A percentile compares a stretch with the other conserved stretches of the same genome.
Conservation (phyloP, 2,113 vertebrate species). For the Arothron firmamentum region DNA sequence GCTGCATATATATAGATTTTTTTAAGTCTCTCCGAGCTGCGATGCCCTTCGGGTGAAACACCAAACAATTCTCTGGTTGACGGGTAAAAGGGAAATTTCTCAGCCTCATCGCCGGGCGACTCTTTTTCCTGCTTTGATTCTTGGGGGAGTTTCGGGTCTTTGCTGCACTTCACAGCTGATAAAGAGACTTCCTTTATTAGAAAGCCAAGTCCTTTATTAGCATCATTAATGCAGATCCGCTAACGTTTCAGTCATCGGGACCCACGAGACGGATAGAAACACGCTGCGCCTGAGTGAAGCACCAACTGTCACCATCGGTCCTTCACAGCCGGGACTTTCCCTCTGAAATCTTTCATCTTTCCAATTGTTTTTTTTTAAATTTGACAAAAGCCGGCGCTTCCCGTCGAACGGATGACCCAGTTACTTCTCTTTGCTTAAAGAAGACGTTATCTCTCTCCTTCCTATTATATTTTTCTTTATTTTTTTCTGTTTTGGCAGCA, state of each 20-base stretch:
- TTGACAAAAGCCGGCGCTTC: conserved; percentile 19
- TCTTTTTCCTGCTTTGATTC: conserved; percentile 2
- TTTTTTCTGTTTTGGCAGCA: conserved; percentile 15
- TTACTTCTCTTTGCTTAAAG: conserved; percentile 33
- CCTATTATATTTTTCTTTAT: conserved; percentile 4
- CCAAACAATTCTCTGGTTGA: conserved; percentile 25
- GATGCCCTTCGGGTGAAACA: conserved; percentile 21
- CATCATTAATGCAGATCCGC: conserved; percentile 37
- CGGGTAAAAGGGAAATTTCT: conserved; percentile 19
- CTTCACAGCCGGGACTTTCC: conserved; percentile 18
- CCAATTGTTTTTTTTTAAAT: conserved; percentile 29
- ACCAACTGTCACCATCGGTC: conserved; percentile 30
- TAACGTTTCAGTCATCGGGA: conserved; percentile 41
- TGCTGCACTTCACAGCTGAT: neutral
- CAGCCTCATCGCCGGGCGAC: conserved; percentile 8
- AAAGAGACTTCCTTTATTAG: conserved; percentile 19
- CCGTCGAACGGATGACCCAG: conserved; percentile 42
- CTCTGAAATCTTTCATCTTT: conserved; percentile 32
- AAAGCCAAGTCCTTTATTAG: conserved; percentile 31
- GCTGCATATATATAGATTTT: conserved; percentile 18
- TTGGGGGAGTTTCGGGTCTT: conserved; percentile 9
- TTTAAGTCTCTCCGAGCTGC: conserved; percentile 20
- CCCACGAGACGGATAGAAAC: conserved; percentile 35
- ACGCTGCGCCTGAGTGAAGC: conserved; percentile 23
- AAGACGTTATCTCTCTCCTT: conserved; percentile 24